Percentiles rank a stretch among this genome's conserved stretches.
These are phyloP conservation scores for Marisa cornuarietis DNA, from an alignment of 1,140 invertebrate species.

Conservation along the genomic window DNA sequence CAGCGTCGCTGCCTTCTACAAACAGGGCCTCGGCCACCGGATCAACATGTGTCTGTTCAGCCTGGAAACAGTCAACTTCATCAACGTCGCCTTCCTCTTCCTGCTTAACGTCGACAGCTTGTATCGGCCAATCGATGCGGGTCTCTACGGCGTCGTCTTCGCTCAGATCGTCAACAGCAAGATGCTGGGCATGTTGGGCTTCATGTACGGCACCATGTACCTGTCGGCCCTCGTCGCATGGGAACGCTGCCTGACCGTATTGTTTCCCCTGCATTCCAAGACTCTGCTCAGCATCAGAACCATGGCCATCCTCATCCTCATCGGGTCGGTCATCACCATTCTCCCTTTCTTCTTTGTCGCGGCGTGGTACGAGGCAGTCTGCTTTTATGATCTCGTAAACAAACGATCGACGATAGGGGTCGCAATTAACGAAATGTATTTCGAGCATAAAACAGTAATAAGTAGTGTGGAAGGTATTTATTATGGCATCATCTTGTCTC, in stretches of 20 bases:
- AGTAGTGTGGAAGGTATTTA: not conserved
- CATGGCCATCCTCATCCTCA: not conserved
- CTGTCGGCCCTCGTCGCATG: not conserved
- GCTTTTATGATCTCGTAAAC: not conserved
- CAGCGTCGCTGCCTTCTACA: not conserved
- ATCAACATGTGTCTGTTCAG: constrained; percentile 8
- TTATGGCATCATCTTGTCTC: not conserved
- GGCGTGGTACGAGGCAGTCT: not conserved
- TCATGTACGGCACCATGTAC: not conserved
- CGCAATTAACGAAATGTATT: not conserved
- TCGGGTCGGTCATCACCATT: not conserved
- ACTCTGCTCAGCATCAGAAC: not conserved
- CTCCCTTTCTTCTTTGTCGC: not conserved
- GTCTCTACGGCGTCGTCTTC: not conserved
- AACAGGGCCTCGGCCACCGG: not conserved
- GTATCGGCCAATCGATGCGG: not conserved
- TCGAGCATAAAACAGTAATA: not conserved
- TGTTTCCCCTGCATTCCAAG: constrained; percentile 1
- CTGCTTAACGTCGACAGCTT: not conserved
- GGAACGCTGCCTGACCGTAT: not conserved
- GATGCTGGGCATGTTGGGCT: not conserved
- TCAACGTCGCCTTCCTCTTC: not conserved
- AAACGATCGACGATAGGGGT: too few species aligned
- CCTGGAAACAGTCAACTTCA: not conserved
- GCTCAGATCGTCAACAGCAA: not conserved